Evolutionary conservation across 2,888 invertebrate genomes (phyloP).

Genomic region (Cremastinae sp.): DNA sequence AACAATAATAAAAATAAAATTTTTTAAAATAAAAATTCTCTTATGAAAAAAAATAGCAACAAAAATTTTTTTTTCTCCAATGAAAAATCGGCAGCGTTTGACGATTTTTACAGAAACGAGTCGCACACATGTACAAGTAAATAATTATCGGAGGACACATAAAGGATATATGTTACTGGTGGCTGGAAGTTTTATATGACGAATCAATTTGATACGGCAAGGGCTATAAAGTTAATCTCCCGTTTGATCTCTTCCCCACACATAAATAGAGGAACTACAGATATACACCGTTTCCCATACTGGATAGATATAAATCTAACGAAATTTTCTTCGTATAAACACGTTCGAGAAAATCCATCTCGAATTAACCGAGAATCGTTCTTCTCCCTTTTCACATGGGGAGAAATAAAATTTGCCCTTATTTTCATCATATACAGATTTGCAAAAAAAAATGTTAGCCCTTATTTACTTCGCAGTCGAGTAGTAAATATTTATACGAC

Average conservation of each 20-base stretch:
- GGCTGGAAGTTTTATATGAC: conserved; percentile 31
- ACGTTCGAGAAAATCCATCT: conserved; percentile 36
- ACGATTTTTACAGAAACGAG: neutral
- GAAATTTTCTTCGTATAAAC: conserved; percentile 39
- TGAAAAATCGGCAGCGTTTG: no score
- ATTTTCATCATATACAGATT: conserved; percentile 13
- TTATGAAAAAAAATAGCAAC: no score
- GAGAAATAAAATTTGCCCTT: conserved; percentile 38
- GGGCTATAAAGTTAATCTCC: conserved; percentile 68
- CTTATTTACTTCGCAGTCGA: neutral
- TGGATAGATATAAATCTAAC: conserved; percentile 28
- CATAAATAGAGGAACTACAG: neutral
- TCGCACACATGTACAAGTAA: neutral
- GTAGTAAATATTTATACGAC: conserved; percentile 13
- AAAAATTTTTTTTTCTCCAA: no score
- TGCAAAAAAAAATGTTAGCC: neutral
- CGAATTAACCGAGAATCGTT: conserved; percentile 28
- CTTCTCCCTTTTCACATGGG: conserved; percentile 17
- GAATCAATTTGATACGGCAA: conserved; percentile 42
- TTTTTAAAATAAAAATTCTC: no score
- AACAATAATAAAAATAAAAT: no score
- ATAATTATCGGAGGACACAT: conserved; percentile 31
- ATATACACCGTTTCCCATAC: neutral
- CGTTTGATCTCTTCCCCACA: conserved; percentile 65
- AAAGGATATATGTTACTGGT: conserved; percentile 22